phyloP scores from a whole-genome alignment of 2,888 invertebrate genomes.

The Capitulum mitella region DNA sequence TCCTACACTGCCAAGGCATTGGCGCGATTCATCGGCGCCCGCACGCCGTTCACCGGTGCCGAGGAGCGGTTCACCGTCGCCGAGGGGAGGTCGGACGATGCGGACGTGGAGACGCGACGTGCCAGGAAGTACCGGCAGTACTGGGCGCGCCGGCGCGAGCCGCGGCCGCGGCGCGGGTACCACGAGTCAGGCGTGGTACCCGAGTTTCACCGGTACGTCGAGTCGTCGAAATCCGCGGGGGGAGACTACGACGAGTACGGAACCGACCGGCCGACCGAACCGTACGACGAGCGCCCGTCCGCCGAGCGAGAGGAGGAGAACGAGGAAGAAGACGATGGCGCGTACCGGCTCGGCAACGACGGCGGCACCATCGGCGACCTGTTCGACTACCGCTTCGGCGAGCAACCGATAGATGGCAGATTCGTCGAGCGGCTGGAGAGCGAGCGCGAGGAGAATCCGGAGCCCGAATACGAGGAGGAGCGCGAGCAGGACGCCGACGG shows the following conservation, averaged over 20 bases:
- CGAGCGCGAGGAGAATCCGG: background rate
- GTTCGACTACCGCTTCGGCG: background rate
- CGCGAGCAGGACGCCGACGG: background rate
- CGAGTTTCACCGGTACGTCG: background rate
- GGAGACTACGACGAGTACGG: background rate
- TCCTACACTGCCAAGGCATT: background rate
- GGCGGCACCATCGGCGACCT: background rate
- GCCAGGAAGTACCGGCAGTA: background rate
- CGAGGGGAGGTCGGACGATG: background rate
- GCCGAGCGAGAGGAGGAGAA: no score
- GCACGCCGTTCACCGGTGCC: background rate
- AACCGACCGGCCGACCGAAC: background rate
- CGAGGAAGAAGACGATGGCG: background rate
- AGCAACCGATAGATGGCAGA: background rate
- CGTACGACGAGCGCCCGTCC: background rate
- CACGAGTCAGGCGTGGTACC: background rate
- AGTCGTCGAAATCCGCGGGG: background rate
- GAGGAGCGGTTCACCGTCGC: background rate
- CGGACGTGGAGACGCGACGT: background rate
- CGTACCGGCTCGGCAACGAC: background rate
- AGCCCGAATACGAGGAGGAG: background rate
- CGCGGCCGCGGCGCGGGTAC: background rate
- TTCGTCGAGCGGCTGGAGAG: background rate
- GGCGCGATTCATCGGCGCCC: background rate
- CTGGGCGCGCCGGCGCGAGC: background rate